A percentile compares a stretch with the other conserved stretches of the same genome.
Conservation (phyloP, 2,888 invertebrate genomes). For the Masnerella sp. region DNA sequence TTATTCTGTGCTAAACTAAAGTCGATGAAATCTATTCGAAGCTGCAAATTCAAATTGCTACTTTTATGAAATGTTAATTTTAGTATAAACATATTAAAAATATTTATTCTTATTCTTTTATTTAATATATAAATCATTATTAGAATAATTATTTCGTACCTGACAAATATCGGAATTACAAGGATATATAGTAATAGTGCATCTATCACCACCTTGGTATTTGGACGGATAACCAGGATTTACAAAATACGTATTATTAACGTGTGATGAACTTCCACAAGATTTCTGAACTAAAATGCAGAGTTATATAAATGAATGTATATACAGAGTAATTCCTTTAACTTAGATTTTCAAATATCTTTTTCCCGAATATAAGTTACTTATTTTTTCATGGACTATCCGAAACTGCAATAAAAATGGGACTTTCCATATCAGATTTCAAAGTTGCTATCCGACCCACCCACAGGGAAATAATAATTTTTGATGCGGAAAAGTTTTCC, state of each 20-base stretch:
- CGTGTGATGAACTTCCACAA: constrained; percentile 84
- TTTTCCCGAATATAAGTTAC: no score
- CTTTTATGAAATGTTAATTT: background rate
- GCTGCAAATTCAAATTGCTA: constrained; percentile 76
- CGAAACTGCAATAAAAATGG: no score
- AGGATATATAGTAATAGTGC: constrained; percentile 85
- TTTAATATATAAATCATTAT: background rate
- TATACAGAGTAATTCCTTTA: no score
- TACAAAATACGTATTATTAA: constrained; percentile 91
- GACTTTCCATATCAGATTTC: no score
- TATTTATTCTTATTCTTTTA: background rate
- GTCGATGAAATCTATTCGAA: constrained; percentile 88
- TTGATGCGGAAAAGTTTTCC: no score
- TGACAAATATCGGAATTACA: constrained; percentile 85
- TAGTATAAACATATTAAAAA: background rate
- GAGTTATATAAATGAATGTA: no score
- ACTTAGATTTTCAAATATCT: no score
- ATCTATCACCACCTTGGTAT: constrained; percentile 84
- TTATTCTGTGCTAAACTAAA: constrained; percentile 86
- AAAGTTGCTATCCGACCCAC: no score
- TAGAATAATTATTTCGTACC: constrained; percentile 75
- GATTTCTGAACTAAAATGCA: constrained; percentile 83
- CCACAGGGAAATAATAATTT: no score
- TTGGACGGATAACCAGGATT: constrained; percentile 87
- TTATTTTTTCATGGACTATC: no score